Conservation (phyloP, 2,113 vertebrate genomes). For the Camelus bactrianus region DNA sequence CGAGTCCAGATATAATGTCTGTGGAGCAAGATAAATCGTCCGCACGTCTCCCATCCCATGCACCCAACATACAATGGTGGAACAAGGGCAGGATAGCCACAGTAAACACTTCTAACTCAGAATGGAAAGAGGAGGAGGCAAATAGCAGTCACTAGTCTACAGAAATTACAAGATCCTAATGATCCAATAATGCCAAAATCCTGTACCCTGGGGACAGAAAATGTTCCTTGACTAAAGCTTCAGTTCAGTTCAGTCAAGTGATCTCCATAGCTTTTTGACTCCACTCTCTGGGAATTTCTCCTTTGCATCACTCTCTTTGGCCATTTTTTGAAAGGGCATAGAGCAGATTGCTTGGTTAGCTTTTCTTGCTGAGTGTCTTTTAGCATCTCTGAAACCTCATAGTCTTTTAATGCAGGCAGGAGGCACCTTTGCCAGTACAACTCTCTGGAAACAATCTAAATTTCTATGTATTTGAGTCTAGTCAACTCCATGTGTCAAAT, state of each 20-base stretch:
- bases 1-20: not conserved
- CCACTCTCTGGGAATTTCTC: not conserved
- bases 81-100: not conserved
- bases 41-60: not conserved
- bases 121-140: not conserved
- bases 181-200: not conserved
- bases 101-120: not conserved
- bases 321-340: not conserved
- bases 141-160: not conserved
- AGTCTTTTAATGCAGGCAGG: not conserved
- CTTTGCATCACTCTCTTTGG: not conserved
- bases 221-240: not conserved
- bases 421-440: not conserved
- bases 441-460: not conserved
- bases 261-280: not conserved
- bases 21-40: not conserved
- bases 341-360: not conserved
- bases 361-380: not conserved
- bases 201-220: not conserved
- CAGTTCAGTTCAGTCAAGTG: not conserved
- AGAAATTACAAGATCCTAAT: not conserved
- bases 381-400: not conserved
- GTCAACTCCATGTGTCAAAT: not conserved
- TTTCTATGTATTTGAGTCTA: slow-evolving; percentile 20
- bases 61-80: not conserved